Base-by-base conservation (phyloP, 2,888 invertebrate genomes). In the Dusona sp. region DNA sequence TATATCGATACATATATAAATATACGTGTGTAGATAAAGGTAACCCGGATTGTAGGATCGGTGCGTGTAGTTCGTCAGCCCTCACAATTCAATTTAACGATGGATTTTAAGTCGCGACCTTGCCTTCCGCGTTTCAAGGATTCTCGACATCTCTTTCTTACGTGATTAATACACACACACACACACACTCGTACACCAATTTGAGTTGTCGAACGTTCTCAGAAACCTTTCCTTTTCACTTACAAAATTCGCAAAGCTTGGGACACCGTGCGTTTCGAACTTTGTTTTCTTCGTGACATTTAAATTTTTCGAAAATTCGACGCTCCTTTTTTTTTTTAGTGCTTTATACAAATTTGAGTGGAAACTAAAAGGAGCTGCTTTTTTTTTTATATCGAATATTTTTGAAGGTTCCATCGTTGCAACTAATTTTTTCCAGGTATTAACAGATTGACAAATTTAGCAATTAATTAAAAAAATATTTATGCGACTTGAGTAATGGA, bases 31-130 rank as follows among this genome's bases (percentile, higher is more conserved):
- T 42, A 73, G 29, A 73, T n/a, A 33, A 13, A 61, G 29, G 16
- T 73, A 64, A 65, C 29, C 16, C 38, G 54, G 25, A 77, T 68
- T 67, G 74, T 38, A 67, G 33, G 45, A 74, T 74, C 67, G 72
- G 38, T 61, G 73, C 83, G 67, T 65, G 36, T 68, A 73, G 57
- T 72, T 48, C 67, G 74, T 68, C 77, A 16, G 61, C 25, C 29
- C 11, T 29, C 29, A 29, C 61, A n/a, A 73, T 80, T 48, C 36
- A 73, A 80, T 80, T 83, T 80, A 25, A 67, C 77, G 29, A 72
- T 64, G 79, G 64, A 72, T 79, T 70, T 51, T 33, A 36, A 42
- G 54, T 29, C n/a, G 68, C 54, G 65, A 65, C 65, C 57, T 77
- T 75, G 79, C 64, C 54, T 51, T 36, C 11, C 38, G 57, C 45